Conservation (phyloP, 2,797 vertebrate genomes). For the Peromyscus attwateri region DNA sequence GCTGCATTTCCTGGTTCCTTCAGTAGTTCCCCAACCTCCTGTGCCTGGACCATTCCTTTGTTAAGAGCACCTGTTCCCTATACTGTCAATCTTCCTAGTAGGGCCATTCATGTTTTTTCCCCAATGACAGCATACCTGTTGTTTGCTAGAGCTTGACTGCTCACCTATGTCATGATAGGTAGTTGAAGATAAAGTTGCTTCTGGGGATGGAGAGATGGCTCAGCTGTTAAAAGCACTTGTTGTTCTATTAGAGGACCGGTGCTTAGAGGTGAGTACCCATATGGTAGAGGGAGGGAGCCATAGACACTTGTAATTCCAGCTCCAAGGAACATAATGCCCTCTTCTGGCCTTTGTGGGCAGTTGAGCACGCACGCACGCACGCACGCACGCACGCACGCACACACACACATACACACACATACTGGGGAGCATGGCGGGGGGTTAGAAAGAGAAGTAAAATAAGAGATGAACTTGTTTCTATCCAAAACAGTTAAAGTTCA, state of each 20-base stretch:
- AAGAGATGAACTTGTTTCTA: background rate
- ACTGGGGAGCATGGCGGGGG: background rate
- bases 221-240: background rate
- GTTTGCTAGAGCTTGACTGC: background rate
- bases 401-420: background rate
- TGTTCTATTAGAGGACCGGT: background rate
- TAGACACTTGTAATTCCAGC: background rate
- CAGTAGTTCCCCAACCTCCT: background rate
- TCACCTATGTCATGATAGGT: background rate
- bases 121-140: background rate
- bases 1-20: background rate
- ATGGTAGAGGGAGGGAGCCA: background rate
- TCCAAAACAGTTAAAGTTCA: background rate
- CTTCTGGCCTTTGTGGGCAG: background rate
- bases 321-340: background rate
- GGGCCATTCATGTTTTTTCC: background rate
- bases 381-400: background rate
- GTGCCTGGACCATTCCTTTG: background rate
- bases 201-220: background rate
- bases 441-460: background rate
- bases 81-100: background rate
- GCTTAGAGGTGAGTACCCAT: background rate
- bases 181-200: background rate
- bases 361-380: background rate
- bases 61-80: background rate